Base-by-base conservation (phyloP, 2,113 vertebrate genomes). In the Garra rufa region DNA sequence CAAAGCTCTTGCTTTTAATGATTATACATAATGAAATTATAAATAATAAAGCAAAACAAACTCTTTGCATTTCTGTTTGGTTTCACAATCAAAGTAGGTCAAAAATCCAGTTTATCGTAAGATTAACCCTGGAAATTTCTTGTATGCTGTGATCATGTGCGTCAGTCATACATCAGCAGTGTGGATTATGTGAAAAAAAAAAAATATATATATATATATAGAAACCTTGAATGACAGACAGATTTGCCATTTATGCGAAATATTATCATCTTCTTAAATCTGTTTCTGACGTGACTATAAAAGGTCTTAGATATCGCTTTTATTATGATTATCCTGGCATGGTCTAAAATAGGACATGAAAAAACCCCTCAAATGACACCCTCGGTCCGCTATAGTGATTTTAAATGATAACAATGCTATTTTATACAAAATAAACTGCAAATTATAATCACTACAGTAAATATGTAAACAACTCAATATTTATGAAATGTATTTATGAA, bases 221-320 rank as follows among this genome's bases (percentile, higher is more conserved):
- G 80, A 82, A 84, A 77, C 46, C 21, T 52, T 69, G 46, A 70
- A 70, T 70, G 46, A 48, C 79, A 70, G 7, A 52, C 65, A 82
- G 80, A 82, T 82, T 82, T 69, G 28, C 43, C 21, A 70, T 61
- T 85, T 80, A 73, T 63, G 52, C 19, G 7, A 55, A 55, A 85
- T 85, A 73, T 80, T 73, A 65, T 73, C 34, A 61, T 80, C 48
- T 73, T 63, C 9, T 50, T 52, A 80, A 80, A 80, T 80, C 76
- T 73, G 76, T 70, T 19, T 61, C 26, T 50, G 46, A 30, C 83
- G 11, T 78, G 83, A 84, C 43, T 77, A 78, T 70, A 70, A 77
- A 79, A 80, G 30, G 46, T 52, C 74, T 70, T 79, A 70, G 41
- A 70, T 84, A 48, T 69, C 6, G n/a, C 63, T 41, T 84, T 84